Conservation (phyloP, 2,113 vertebrate species). For the cat (Felis catus) region DNA sequence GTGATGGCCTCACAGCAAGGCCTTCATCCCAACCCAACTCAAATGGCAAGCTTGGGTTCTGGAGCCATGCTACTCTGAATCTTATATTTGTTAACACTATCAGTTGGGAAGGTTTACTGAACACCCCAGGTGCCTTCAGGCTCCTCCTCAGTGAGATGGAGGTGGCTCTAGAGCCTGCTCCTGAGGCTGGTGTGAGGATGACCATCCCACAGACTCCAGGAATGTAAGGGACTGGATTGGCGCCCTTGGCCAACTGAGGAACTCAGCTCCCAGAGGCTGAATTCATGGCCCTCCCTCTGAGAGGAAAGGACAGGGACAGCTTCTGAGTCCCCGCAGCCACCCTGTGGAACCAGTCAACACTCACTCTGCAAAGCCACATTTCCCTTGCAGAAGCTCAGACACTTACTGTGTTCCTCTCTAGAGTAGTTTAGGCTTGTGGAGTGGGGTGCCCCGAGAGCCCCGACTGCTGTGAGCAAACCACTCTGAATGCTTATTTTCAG, state of each 20-base stretch:
- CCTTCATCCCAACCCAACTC: not conserved
- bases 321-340: not conserved
- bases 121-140: rapidly evolving
- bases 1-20: rapidly evolving
- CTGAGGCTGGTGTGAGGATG: not conserved
- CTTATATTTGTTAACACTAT: not conserved
- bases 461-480: rapidly evolving
- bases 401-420: not conserved
- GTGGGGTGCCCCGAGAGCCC: not conserved
- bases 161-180: rapidly evolving
- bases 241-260: not conserved
- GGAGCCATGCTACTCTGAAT: not conserved
- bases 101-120: not conserved
- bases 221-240: too few species aligned
- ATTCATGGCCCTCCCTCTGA: not conserved
- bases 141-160: not conserved
- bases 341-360: rapidly evolving
- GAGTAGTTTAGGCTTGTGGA: not conserved
- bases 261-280: not conserved
- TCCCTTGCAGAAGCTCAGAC: rapidly evolving
- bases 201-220: not conserved
- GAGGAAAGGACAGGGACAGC: not conserved
- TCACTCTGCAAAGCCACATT: not conserved
- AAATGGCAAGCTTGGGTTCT: not conserved
- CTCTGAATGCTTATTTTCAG: not conserved